Evolutionary conservation across 2,888 invertebrate genomes (phyloP).

Genomic region (Tyria jacobaeae): DNA sequence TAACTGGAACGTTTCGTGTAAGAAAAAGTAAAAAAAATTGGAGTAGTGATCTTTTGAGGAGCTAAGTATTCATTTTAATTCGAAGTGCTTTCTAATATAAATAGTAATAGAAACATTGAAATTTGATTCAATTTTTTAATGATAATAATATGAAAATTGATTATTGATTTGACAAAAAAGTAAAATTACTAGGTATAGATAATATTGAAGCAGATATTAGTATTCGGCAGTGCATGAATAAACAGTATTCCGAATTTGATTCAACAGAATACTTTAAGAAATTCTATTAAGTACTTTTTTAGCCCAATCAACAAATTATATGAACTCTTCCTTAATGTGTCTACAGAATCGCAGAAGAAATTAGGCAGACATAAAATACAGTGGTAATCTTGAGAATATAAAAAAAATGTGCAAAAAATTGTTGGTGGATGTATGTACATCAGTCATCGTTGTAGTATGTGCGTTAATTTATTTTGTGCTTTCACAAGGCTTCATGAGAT

Average conservation of each 20-base stretch:
- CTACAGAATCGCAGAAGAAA: too few species aligned
- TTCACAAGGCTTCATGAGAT: slow-evolving; percentile 22
- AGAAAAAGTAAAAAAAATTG: slow-evolving; percentile 8
- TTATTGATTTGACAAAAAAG: background rate
- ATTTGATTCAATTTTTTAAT: too few species aligned
- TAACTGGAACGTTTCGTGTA: background rate
- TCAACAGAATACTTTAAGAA: background rate
- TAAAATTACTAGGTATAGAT: too few species aligned
- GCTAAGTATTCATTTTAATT: too few species aligned
- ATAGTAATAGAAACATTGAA: too few species aligned
- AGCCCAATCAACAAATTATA: background rate
- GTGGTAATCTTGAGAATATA: background rate
- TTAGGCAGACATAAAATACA: background rate
- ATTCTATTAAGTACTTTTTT: too few species aligned
- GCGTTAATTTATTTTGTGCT: slow-evolving; percentile 25
- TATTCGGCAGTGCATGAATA: too few species aligned
- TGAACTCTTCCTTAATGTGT: background rate
- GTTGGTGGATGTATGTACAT: slow-evolving; percentile 1
- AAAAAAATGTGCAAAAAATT: slow-evolving; percentile 5
- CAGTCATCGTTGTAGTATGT: background rate
- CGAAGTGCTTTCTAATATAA: too few species aligned
- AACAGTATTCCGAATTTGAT: background rate
- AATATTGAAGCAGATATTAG: too few species aligned
- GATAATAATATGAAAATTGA: too few species aligned
- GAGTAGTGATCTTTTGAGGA: slow-evolving; percentile 24